phyloP scores from a whole-genome alignment of 2,113 vertebrate species.

The Suricata suricatta region DNA sequence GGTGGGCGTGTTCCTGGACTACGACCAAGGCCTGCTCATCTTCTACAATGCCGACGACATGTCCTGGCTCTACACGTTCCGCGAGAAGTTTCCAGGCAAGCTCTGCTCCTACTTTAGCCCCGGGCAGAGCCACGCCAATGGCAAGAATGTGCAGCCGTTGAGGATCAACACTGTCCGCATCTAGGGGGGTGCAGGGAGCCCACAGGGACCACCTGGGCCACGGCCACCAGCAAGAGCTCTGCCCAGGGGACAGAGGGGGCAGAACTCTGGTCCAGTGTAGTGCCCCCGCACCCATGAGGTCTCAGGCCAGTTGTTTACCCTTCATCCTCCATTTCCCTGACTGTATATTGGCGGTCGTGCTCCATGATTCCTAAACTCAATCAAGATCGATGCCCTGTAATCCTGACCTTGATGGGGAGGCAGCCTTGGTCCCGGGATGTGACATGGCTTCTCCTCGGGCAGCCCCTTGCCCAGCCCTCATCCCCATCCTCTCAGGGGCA shows the following conservation, averaged over 20 bases:
- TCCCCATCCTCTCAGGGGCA: background rate
- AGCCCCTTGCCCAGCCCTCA: background rate
- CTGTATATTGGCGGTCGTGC: background rate
- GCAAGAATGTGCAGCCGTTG: slow-evolving; percentile 97
- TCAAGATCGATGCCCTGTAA: background rate
- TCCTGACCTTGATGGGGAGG: slow-evolving; percentile 18
- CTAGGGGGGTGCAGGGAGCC: slow-evolving; percentile 65
- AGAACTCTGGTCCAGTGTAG: background rate
- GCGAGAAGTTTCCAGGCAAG: slow-evolving; percentile 93
- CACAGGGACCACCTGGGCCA: background rate
- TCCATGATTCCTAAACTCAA: background rate
- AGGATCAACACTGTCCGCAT: slow-evolving; percentile 98
- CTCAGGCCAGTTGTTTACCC: slow-evolving; percentile 13
- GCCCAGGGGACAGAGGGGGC: background rate
- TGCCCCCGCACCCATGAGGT: background rate
- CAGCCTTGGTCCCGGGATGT: background rate
- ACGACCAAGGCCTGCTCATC: slow-evolving; percentile 95
- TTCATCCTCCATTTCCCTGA: background rate
- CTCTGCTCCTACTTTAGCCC: slow-evolving; percentile 98
- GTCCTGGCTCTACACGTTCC: slow-evolving; percentile 99
- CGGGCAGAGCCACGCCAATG: slow-evolving; percentile 97
- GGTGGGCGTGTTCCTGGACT: slow-evolving; percentile 98
- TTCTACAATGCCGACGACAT: slow-evolving; percentile 99
- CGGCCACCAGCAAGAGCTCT: background rate
- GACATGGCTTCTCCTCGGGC: slow-evolving; percentile 22